Evolutionary conservation across 1,140 invertebrate genomes (phyloP).

Genomic region (Drosophila navojoa): DNA sequence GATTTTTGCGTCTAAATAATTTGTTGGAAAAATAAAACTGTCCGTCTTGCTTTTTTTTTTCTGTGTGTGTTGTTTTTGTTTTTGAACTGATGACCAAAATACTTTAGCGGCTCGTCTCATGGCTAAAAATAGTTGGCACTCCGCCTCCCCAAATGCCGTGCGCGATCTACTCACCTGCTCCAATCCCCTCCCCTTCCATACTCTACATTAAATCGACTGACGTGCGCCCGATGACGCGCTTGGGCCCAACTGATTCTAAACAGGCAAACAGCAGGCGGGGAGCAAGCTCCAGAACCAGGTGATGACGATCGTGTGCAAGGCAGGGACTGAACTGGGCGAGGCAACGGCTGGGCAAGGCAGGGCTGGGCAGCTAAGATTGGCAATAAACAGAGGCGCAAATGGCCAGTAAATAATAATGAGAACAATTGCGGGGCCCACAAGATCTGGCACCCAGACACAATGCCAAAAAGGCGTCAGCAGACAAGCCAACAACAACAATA

Average conservation of each 20-base stretch:
- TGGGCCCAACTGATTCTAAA: slow-evolving; percentile 56
- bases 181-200: neutral
- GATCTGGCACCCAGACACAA: slow-evolving; percentile 41
- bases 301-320: slow-evolving; percentile 50
- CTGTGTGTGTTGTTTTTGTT: slow-evolving; percentile 21
- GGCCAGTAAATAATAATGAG: slow-evolving; percentile 21
- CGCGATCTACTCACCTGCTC: slow-evolving; percentile 25
- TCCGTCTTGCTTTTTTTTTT: slow-evolving; percentile 19
- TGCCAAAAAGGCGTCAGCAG: slow-evolving; percentile 46
- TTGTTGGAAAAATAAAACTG: slow-evolving; percentile 72
- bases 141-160: neutral
- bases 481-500: slow-evolving; percentile 22
- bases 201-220: slow-evolving; percentile 42
- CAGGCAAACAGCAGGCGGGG: slow-evolving; percentile 32
- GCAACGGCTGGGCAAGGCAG: neutral
- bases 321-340: neutral
- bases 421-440: slow-evolving; percentile 29
- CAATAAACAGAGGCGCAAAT: slow-evolving; percentile 34
- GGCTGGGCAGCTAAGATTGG: slow-evolving; percentile 50
- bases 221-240: slow-evolving; percentile 75
- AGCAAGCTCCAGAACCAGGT: slow-evolving; percentile 59
- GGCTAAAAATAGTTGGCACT: slow-evolving; percentile 62
- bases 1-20: slow-evolving; percentile 74
- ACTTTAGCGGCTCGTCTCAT: slow-evolving; percentile 74
- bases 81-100: slow-evolving; percentile 79